Conservation (phyloP, 2,888 invertebrate species). For the Callimorpha dominula region DNA sequence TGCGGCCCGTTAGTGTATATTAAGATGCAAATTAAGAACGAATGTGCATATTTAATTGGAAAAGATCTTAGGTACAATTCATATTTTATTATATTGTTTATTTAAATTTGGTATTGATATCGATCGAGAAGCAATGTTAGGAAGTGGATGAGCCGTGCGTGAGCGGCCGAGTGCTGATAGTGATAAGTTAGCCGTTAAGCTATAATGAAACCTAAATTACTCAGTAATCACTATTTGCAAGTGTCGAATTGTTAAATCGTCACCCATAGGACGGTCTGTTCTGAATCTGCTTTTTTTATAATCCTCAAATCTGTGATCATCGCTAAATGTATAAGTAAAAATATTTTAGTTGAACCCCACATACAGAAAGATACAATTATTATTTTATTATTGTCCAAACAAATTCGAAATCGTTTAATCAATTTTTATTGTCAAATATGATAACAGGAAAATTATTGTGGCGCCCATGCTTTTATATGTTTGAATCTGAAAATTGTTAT, state of each 20-base stretch:
- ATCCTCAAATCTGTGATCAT: constrained; percentile 86
- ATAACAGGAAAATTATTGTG: constrained; percentile 74
- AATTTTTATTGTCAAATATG: constrained; percentile 50
- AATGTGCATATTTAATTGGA: constrained; percentile 82
- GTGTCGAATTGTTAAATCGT: constrained; percentile 83
- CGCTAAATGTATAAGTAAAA: constrained; percentile 83
- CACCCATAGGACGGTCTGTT: constrained; percentile 85
- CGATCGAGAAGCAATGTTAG: constrained; percentile 84
- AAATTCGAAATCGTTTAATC: constrained; percentile 47
- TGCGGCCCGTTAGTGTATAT: constrained; percentile 72
- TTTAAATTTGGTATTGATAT: constrained; percentile 85
- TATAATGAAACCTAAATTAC: constrained; percentile 85
- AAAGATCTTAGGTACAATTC: constrained; percentile 87
- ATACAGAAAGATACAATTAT: constrained; percentile 70
- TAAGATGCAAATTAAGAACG: constrained; percentile 75
- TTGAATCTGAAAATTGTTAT: constrained; percentile 83
- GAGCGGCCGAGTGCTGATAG: constrained; percentile 81
- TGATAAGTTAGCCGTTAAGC: constrained; percentile 83
- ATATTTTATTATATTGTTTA: constrained; percentile 87
- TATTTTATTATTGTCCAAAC: constrained; percentile 43
- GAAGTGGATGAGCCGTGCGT: constrained; percentile 71
- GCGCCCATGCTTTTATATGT: constrained; percentile 75
- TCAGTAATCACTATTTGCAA: constrained; percentile 85
- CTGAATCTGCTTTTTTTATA: constrained; percentile 85
- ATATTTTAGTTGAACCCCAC: constrained; percentile 78